phyloP scores from a whole-genome alignment of 2,888 invertebrate species.

The Allophyes oxyacanthae region DNA sequence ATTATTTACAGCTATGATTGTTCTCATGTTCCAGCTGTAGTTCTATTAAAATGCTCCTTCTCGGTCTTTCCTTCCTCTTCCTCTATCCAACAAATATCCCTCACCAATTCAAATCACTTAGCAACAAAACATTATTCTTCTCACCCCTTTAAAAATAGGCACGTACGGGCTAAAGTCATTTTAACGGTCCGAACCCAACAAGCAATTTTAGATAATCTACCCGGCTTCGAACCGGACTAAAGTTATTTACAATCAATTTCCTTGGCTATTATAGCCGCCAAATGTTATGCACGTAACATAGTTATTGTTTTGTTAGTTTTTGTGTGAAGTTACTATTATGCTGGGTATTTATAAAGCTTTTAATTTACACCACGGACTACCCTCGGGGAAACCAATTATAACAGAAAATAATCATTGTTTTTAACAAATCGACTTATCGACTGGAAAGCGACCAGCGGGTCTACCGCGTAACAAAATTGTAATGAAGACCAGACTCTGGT shows the following conservation, averaged over 20 bases:
- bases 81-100: neutral
- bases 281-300: conserved; percentile 49
- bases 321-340: conserved; percentile 1
- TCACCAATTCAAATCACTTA: conserved; percentile 34
- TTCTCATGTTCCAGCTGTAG: too few species aligned
- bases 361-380: too few species aligned
- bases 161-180: conserved; percentile 46
- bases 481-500: too few species aligned
- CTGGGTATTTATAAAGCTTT: neutral
- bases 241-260: conserved; percentile 74
- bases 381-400: too few species aligned
- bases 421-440: too few species aligned
- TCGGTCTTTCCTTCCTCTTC: too few species aligned
- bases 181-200: conserved; percentile 50
- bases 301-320: conserved; percentile 11
- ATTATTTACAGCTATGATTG: too few species aligned
- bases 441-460: too few species aligned
- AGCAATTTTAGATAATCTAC: conserved; percentile 70
- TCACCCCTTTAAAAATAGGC: conserved; percentile 49
- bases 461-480: too few species aligned
- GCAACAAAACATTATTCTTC: conserved; percentile 22
- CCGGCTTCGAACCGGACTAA: conserved; percentile 56
- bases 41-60: too few species aligned
- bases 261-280: conserved; percentile 60
- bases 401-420: too few species aligned